Evolutionary conservation across 1,140 invertebrate genomes (phyloP).

Genomic region (Mycetomoellerius zeteki): DNA sequence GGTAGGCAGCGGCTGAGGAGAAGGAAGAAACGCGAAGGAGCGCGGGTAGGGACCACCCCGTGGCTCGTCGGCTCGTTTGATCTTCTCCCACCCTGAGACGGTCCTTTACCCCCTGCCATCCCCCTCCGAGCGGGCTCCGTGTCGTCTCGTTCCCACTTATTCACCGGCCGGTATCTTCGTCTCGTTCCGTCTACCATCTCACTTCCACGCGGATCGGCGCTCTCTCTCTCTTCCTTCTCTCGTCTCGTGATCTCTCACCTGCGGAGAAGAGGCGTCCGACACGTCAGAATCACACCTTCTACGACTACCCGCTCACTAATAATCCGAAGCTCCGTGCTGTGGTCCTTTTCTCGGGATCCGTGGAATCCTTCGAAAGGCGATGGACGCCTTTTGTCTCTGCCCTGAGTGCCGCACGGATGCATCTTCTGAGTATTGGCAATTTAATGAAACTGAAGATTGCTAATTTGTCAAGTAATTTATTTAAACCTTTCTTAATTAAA

Average conservation of each 20-base stretch:
- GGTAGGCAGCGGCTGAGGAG: conserved; percentile 72
- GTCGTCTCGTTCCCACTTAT: conserved; percentile 54
- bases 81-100: conserved; percentile 84
- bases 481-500: neutral
- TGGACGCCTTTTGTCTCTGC: conserved; percentile 69
- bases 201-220: conserved; percentile 13
- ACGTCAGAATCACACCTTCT: conserved; percentile 87
- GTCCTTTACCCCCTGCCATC: conserved; percentile 70
- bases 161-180: conserved; percentile 28
- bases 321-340: conserved; percentile 77
- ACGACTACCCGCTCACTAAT: conserved; percentile 83
- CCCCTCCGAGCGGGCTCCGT: conserved; percentile 35
- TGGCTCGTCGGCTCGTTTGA: conserved; percentile 87
- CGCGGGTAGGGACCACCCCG: conserved; percentile 86
- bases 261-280: conserved; percentile 82
- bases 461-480: conserved; percentile 3
- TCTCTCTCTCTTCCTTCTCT: conserved; percentile 46
- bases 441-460: conserved; percentile 27
- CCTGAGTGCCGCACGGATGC: conserved; percentile 33
- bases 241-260: conserved; percentile 81
- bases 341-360: conserved; percentile 73
- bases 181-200: conserved; percentile 3
- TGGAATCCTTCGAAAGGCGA: conserved; percentile 67
- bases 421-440: conserved; percentile 41
- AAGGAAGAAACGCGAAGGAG: conserved; percentile 73